Percentiles rank a stretch among this genome's conserved stretches.
Evolutionary conservation across 1,140 invertebrate genomes (phyloP).

Genomic region (Tetragonula clypearis): DNA sequence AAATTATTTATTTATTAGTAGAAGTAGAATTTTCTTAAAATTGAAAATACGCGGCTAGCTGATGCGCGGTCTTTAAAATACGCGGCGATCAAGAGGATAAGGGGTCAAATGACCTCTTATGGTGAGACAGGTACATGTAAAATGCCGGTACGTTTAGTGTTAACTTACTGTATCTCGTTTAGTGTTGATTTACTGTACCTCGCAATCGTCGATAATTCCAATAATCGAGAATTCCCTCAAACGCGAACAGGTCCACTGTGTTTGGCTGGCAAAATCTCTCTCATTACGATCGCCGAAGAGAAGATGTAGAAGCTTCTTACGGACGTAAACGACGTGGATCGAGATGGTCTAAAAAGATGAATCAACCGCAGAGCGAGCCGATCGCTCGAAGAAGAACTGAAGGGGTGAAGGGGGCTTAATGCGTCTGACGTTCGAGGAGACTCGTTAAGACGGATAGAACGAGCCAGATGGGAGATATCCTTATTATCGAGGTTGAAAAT

Average conservation of each 20-base stretch:
- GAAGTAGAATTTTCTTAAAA: too few relatives aligned
- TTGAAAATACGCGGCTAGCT: too few relatives aligned
- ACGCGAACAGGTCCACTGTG: neutral
- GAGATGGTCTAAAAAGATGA: constrained; percentile 46
- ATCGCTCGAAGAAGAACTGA: neutral
- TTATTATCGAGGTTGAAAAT: constrained; percentile 35
- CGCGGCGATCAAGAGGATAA: too few relatives aligned
- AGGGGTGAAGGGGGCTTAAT: neutral
- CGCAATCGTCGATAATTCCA: neutral
- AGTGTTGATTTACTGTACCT: too few relatives aligned
- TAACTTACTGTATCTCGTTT: too few relatives aligned
- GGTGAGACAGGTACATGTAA: too few relatives aligned
- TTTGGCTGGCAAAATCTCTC: neutral
- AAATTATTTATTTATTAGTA: too few relatives aligned
- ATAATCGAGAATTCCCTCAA: neutral
- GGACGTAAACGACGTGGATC: constrained; percentile 6
- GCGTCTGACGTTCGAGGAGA: constrained; percentile 20
- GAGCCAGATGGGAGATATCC: constrained; percentile 32
- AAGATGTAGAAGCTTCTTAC: neutral
- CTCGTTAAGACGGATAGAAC: constrained; percentile 24
- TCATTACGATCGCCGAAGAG: neutral
- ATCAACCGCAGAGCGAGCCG: neutral
- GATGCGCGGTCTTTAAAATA: too few relatives aligned
- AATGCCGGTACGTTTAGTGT: too few relatives aligned
- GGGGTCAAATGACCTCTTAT: too few relatives aligned